Evolutionary conservation across 2,888 invertebrate genomes (phyloP), one percentile per base, ranked within the genome.

Genomic region (Apodemia hepburni): DNA sequence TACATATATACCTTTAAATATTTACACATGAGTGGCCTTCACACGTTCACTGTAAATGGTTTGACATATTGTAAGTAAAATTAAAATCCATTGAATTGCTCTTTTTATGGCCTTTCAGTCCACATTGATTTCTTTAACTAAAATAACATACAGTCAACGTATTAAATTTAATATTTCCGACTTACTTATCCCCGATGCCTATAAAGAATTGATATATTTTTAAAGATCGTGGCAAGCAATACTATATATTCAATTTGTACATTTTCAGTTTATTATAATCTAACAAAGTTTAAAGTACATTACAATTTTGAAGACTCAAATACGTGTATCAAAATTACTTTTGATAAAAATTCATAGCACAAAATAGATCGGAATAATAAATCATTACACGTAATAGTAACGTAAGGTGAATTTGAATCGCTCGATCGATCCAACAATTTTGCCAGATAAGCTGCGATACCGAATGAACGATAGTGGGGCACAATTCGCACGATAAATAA

Each of bases 401-500:
- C 49, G 35, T 64, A 68, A 66, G 61, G 61, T 66, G 65, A 59
- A 68, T 65, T 65, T 66, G 27, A 22, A 54, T 54, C 15, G 54
- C 11, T 12, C 65, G 64, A 69, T 76, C 79, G 79, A 80, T 81
- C 77, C 80, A 74, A 80, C 79, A 78, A 81, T 86, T 88, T 87
- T 82, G 85, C 84, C 87, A 84, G 87, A 87, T 86, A 85, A 84
- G 86, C 83, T 84, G 86, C 83, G 88, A 88, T 88, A 82, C 81
- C 83, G 76, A 83, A 85, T 86, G 86, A 86, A 84, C 84, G 87
- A 91, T 90, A 89, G 84, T 79, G 83, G 81, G 84, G 79, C 76
- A 79, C 86, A 82, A 84, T 89, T 90, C 87, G 87, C 86, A 88
- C 89, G 87, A 90, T 90, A 91, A 91, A 91, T 91, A 91, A 91